A percentile compares a stretch with the other conserved stretches of the same genome.
Conservation (phyloP, 2,888 invertebrate species). For the Drosophila mercatorum region DNA sequence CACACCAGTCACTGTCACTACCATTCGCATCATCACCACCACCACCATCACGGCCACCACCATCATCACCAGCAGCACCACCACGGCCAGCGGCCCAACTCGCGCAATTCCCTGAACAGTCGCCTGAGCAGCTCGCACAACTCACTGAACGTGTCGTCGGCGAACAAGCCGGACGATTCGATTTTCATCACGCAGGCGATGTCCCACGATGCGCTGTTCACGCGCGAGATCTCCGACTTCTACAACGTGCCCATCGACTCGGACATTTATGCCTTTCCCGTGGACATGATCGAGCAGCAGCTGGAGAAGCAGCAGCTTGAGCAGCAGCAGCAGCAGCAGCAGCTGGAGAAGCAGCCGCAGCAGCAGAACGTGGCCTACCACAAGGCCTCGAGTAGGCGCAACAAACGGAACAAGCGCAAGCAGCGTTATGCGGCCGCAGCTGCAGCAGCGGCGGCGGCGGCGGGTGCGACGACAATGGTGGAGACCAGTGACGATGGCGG, state of each 20-base stretch:
- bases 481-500: constrained; percentile 75
- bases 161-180: constrained; percentile 92
- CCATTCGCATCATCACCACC: constrained; percentile 52
- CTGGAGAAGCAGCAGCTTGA: constrained; percentile 31
- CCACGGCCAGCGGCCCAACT: constrained; percentile 88
- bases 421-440: constrained; percentile 69
- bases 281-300: constrained; percentile 88
- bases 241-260: constrained; percentile 95
- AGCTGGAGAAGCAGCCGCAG: neutral
- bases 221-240: constrained; percentile 92
- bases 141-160: constrained; percentile 89
- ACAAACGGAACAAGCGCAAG: constrained; percentile 82
- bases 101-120: constrained; percentile 91
- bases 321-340: constrained; percentile 17
- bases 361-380: constrained; percentile 15
- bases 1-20: constrained; percentile 81
- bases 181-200: constrained; percentile 95
- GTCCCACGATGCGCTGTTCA: constrained; percentile 92
- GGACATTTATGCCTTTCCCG: constrained; percentile 94
- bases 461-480: constrained; percentile 28
- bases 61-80: constrained; percentile 62
- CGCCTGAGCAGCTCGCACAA: constrained; percentile 94
- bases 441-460: constrained; percentile 39
- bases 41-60: constrained; percentile 48
- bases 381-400: constrained; percentile 60